A percentile compares a stretch with the other conserved stretches of the same genome.
phyloP scores from a whole-genome alignment of 30 jellyfish, hydroid and myxozoan species.

The Pelagia noctiluca region DNA sequence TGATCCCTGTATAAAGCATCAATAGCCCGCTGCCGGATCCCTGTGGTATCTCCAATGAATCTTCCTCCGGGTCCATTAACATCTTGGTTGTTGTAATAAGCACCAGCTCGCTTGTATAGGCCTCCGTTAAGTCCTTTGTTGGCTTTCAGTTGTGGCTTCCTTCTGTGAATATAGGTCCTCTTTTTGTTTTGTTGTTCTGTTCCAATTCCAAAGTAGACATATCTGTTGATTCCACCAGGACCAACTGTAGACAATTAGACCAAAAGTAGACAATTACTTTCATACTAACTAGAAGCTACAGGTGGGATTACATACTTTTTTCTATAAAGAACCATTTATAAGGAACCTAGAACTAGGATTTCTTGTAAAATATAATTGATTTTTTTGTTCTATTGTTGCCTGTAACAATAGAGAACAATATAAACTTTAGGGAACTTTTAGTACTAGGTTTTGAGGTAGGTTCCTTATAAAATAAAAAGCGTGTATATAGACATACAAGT shows the following conservation, averaged over 20 bases:
- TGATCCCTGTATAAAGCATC: conserved; percentile 92
- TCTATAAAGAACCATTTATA: too few species aligned
- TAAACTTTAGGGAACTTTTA: too few species aligned
- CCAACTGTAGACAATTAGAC: conserved; percentile 66
- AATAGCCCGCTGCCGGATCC: conserved; percentile 74
- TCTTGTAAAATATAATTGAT: too few species aligned
- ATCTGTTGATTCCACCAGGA: conserved; percentile 79
- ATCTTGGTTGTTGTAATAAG: conserved; percentile 69
- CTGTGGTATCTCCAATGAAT: conserved; percentile 47
- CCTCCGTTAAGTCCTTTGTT: neutral
- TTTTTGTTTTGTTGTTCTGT: conserved; percentile 12
- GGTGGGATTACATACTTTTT: too few species aligned
- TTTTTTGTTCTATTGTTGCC: too few species aligned
- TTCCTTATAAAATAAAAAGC: too few species aligned
- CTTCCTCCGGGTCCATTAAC: conserved; percentile 80
- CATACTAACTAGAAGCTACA: too few species aligned
- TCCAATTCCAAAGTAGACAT: conserved; percentile 85
- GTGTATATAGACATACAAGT: too few species aligned
- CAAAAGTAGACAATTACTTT: too few species aligned
- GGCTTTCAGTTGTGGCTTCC: neutral
- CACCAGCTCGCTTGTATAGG: conserved; percentile 6
- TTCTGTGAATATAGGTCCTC: neutral
- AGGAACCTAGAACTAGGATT: too few species aligned
- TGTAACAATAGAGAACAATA: too few species aligned
- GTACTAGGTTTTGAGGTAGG: too few species aligned